Conservation (phyloP, 2,888 invertebrate genomes). For the Nephrotoma guestfalica region DNA sequence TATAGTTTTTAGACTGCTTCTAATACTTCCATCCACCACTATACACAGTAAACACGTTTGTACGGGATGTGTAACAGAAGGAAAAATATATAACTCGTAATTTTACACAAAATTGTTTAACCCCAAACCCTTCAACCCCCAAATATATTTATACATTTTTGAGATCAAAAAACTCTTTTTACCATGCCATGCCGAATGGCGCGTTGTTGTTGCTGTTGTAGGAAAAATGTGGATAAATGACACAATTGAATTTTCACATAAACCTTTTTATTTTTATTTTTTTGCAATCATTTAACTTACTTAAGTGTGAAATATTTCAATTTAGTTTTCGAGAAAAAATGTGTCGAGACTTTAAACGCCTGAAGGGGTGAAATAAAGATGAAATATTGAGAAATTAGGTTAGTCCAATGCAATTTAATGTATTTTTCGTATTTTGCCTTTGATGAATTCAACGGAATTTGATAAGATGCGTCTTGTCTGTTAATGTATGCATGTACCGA, state of each 20-base stretch:
- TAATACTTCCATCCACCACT: background rate
- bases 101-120: background rate
- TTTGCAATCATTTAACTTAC: constrained; percentile 2
- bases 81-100: background rate
- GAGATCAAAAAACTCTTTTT: constrained; percentile 1
- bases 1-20: background rate
- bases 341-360: constrained; percentile 2
- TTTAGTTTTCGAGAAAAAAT: background rate
- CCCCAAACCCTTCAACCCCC: background rate
- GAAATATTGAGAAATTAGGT: background rate
- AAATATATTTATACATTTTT: background rate
- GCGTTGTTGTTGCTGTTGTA: background rate
- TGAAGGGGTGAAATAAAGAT: background rate
- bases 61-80: background rate
- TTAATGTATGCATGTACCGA: too few species aligned
- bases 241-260: background rate
- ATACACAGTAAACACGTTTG: background rate
- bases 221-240: background rate
- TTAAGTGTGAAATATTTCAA: constrained; percentile 2
- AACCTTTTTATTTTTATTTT: background rate
- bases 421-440: background rate
- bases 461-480: too few species aligned
- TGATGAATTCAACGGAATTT: background rate
- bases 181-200: background rate
- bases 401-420: background rate